Conservation (phyloP, 2,113 vertebrate species). For the Grantiella picta region DNA sequence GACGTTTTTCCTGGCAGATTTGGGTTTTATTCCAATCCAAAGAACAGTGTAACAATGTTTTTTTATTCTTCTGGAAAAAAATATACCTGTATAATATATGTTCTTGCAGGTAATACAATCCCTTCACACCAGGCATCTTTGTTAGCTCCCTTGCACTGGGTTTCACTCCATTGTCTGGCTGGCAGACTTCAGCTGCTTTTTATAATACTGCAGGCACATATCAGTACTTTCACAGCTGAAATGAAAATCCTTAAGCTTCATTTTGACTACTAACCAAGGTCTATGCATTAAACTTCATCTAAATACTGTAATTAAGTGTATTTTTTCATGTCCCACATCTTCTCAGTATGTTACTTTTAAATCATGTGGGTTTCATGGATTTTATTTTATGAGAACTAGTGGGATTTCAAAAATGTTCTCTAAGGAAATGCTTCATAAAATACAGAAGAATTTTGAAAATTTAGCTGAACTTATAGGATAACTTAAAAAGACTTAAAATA, state of each 20-base stretch:
- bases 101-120: constrained; percentile 8
- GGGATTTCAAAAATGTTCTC: constrained; percentile 2
- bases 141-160: not conserved
- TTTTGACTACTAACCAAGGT: not conserved
- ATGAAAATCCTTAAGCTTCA: constrained; percentile 24
- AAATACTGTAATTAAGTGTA: constrained; percentile 25
- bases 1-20: not conserved
- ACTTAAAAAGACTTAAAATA: constrained; percentile 4
- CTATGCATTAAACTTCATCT: not conserved
- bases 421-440: not conserved
- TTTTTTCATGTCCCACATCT: not conserved
- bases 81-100: not conserved
- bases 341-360: not conserved
- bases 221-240: not conserved
- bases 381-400: not conserved
- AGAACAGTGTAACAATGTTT: not conserved
- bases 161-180: constrained; percentile 32
- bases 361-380: not conserved
- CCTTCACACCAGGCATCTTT: constrained; percentile 20
- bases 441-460: not conserved
- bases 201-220: not conserved
- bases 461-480: not conserved
- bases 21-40: not conserved
- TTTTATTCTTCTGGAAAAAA: constrained; percentile 26
- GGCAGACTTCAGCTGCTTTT: constrained; percentile 18